A percentile compares a stretch with the other conserved stretches of the same genome.
Evolutionary conservation across 2,113 vertebrate genomes (phyloP).

Genomic region (Cyanistes caeruleus): DNA sequence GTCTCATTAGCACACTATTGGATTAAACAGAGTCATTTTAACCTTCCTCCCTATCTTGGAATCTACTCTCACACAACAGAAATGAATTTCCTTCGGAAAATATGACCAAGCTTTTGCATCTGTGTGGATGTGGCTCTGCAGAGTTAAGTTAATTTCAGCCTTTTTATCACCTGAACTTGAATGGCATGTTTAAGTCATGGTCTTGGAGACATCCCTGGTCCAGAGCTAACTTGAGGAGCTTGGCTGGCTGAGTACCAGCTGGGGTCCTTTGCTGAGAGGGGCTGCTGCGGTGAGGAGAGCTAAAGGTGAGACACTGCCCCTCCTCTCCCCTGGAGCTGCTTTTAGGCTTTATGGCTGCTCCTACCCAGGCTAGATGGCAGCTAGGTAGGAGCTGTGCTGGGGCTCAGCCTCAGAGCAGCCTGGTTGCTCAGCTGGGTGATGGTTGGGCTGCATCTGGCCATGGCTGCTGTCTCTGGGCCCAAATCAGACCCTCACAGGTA

Average conservation of each 20-base stretch:
- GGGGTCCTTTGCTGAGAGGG: neutral
- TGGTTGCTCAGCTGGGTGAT: fast-evolving
- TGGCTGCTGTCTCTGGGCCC: fast-evolving
- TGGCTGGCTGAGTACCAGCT: neutral
- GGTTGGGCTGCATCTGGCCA: fast-evolving
- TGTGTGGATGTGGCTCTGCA: neutral
- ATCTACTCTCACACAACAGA: neutral
- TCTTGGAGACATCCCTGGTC: neutral
- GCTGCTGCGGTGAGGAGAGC: neutral
- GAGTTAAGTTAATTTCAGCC: neutral
- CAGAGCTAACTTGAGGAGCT: neutral
- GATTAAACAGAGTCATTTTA: constrained; percentile 51
- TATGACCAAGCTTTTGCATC: constrained; percentile 7
- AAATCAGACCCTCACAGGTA: fast-evolving
- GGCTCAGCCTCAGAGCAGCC: neutral
- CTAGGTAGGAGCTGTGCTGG: neutral
- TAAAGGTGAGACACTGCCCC: neutral
- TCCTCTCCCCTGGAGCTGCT: neutral
- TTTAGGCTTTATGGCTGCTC: neutral
- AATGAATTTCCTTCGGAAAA: constrained; percentile 47
- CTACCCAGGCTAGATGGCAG: neutral
- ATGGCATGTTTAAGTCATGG: neutral
- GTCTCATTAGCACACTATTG: constrained; percentile 18
- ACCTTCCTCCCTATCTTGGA: neutral
- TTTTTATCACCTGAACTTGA: neutral